These are phyloP conservation scores for Ophion ellenae DNA, from an alignment of 2,888 invertebrate genomes.

Conservation along the genomic window DNA sequence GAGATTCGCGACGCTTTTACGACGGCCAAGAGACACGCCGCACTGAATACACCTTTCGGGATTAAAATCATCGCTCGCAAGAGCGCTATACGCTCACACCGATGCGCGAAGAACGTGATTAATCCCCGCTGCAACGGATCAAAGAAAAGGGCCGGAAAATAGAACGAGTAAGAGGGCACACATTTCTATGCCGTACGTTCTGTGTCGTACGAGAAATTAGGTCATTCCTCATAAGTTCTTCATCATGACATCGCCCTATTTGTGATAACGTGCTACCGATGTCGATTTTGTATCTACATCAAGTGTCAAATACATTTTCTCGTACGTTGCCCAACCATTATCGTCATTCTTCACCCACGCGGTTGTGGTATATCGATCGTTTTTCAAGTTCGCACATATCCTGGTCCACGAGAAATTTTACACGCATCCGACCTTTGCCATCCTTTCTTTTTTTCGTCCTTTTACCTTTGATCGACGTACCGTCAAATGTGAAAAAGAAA, in stretches of 20 bases:
- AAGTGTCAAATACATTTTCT: slow-evolving; percentile 31
- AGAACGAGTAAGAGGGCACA: too few relatives aligned
- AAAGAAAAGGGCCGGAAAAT: slow-evolving; percentile 6
- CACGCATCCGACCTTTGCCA: too few relatives aligned
- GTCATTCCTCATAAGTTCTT: neutral
- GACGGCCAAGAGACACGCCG: neutral
- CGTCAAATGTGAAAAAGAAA: too few relatives aligned
- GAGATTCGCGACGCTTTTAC: neutral
- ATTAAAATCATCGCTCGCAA: slow-evolving; percentile 53
- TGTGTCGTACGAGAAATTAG: neutral
- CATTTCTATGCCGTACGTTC: neutral
- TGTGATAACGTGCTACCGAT: neutral
- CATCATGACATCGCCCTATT: too few relatives aligned
- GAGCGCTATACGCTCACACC: neutral
- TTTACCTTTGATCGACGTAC: too few relatives aligned
- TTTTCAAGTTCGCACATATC: neutral
- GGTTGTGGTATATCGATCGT: slow-evolving; percentile 18
- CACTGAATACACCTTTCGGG: slow-evolving; percentile 9
- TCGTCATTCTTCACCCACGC: slow-evolving; percentile 16
- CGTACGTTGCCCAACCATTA: slow-evolving; percentile 22
- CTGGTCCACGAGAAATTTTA: too few relatives aligned
- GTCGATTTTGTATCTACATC: neutral
- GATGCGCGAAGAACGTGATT: slow-evolving; percentile 34
- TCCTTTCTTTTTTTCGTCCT: too few relatives aligned
- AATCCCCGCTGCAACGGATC: slow-evolving; percentile 34